phyloP scores from a whole-genome alignment of 2,113 vertebrate genomes.

The Apodemus sylvaticus region DNA sequence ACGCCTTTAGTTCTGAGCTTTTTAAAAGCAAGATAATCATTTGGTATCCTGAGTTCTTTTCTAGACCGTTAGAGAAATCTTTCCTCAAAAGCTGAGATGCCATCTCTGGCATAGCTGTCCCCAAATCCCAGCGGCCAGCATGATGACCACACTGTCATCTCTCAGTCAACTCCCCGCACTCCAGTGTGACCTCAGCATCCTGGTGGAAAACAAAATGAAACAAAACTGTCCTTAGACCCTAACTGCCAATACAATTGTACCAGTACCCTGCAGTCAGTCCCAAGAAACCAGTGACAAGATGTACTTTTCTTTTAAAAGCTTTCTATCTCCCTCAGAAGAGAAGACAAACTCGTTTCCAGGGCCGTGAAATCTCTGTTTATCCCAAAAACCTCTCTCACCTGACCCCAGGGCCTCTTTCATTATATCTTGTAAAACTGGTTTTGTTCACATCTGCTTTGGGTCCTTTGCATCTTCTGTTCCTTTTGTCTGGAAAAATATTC shows the following conservation, averaged over 20 bases:
- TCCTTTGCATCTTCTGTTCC: background rate
- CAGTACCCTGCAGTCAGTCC: background rate
- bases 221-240: background rate
- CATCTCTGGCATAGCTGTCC: background rate
- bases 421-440: background rate
- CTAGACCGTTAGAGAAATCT: background rate
- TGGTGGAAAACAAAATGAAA: background rate
- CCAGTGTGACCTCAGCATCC: background rate
- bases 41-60: background rate
- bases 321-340: background rate
- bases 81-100: background rate
- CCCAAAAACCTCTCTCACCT: background rate
- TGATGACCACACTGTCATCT: background rate
- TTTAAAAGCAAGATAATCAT: background rate
- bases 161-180: background rate
- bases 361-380: accelerated
- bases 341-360: background rate
- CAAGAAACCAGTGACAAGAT: background rate
- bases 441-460: background rate
- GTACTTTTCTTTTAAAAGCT: background rate
- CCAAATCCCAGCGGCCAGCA: background rate
- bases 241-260: background rate
- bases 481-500: background rate
- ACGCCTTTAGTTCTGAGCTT: background rate
- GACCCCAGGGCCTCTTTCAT: background rate